Evolutionary conservation across 2,888 invertebrate species (phyloP).

Genomic region (Atherix ibis): DNA sequence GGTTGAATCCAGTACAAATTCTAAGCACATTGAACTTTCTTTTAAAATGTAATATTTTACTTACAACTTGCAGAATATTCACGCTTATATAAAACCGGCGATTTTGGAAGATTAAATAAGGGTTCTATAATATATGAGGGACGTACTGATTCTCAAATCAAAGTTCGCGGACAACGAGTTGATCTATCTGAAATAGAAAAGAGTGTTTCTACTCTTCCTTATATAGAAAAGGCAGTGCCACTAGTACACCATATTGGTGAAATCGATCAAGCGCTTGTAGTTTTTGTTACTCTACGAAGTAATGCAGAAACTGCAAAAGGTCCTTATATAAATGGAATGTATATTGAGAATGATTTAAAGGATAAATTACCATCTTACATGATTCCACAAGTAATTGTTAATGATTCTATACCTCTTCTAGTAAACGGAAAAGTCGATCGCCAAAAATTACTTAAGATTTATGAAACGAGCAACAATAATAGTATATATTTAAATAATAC

Average conservation of each 20-base stretch:
- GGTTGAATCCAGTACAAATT: constrained; percentile 37
- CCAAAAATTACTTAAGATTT: constrained; percentile 56
- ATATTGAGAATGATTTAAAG: constrained; percentile 49
- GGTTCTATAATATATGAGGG: constrained; percentile 62
- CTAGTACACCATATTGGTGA: constrained; percentile 64
- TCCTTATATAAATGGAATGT: constrained; percentile 34
- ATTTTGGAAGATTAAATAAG: constrained; percentile 58
- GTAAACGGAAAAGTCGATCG: constrained; percentile 81
- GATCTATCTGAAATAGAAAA: constrained; percentile 73
- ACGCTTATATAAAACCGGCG: constrained; percentile 68
- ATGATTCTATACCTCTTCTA: constrained; percentile 60
- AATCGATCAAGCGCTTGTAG: constrained; percentile 52
- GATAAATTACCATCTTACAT: constrained; percentile 56
- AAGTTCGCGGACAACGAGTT: constrained; percentile 73
- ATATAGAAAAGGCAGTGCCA: constrained; percentile 60
- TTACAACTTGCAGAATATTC: constrained; percentile 39
- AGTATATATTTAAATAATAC: constrained; percentile 29
- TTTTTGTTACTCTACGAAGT: constrained; percentile 48
- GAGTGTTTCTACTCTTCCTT: constrained; percentile 43
- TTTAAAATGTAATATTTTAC: neutral
- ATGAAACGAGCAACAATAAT: constrained; percentile 54
- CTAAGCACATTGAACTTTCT: neutral
- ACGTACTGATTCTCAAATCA: constrained; percentile 70
- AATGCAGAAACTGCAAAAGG: constrained; percentile 33
- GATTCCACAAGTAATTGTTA: constrained; percentile 59